Percentiles rank a stretch among this genome's conserved stretches.
Conservation (phyloP, 1,140 invertebrate genomes). For the Cryptotermes secundus region DNA sequence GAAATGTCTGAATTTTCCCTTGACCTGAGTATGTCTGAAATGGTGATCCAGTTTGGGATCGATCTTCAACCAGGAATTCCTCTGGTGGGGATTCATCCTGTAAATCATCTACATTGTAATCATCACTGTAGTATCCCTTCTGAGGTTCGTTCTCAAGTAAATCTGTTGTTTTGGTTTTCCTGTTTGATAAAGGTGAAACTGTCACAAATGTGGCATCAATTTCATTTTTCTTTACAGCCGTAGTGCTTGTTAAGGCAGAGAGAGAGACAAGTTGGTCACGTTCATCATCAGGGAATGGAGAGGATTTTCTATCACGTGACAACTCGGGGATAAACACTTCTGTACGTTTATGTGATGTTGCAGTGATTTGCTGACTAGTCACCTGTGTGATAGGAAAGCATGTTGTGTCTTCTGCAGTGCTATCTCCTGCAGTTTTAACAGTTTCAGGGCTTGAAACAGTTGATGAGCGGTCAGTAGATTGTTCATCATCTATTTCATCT, state of each 20-base stretch:
- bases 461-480: conserved; percentile 34
- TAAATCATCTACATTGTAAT: conserved; percentile 34
- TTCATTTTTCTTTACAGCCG: background rate
- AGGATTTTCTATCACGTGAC: background rate
- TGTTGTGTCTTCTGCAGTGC: background rate
- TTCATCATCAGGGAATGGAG: background rate
- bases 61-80: conserved; percentile 40
- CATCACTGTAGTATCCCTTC: conserved; percentile 30
- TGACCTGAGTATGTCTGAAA: background rate
- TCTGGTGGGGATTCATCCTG: conserved; percentile 43
- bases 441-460: conserved; percentile 38
- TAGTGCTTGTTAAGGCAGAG: background rate
- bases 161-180: background rate
- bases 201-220: background rate
- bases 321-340: conserved; percentile 19
- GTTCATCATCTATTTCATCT: background rate
- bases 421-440: conserved; percentile 34
- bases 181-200: background rate
- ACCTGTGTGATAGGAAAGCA: background rate
- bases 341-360: conserved; percentile 21
- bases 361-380: background rate
- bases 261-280: background rate
- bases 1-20: background rate
- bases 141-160: background rate
- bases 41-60: conserved; percentile 26